phyloP scores from a whole-genome alignment of 1,140 invertebrate genomes.

The Steinernema khuongi region DNA sequence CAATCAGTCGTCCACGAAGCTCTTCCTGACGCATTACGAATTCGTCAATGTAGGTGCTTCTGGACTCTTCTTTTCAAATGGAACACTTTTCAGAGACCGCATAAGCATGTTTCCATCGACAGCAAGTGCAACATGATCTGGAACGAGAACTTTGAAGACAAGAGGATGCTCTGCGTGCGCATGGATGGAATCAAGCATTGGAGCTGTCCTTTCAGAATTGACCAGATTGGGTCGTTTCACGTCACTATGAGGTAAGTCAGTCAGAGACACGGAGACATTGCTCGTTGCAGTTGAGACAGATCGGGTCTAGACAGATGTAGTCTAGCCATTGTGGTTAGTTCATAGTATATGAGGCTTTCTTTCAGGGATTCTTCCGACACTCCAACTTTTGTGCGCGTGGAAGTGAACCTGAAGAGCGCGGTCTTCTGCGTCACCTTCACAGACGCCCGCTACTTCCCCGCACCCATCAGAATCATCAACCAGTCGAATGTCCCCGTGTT shows the following conservation, averaged over 20 bases:
- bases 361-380: constrained; percentile 68
- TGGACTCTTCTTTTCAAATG: not conserved
- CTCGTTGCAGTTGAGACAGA: constrained; percentile 6
- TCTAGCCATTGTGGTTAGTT: not conserved
- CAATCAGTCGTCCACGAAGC: constrained; percentile 74
- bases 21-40: constrained; percentile 78
- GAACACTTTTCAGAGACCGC: constrained; percentile 31
- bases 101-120: constrained; percentile 64
- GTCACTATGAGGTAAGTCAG: constrained; percentile 74
- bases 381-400: constrained; percentile 79
- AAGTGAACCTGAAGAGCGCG: constrained; percentile 80
- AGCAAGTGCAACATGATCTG: constrained; percentile 80
- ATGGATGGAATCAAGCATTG: constrained; percentile 72
- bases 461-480: constrained; percentile 91
- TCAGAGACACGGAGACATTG: constrained; percentile 18
- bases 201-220: constrained; percentile 88
- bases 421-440: constrained; percentile 85
- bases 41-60: constrained; percentile 35
- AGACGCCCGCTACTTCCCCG: constrained; percentile 82
- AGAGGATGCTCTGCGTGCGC: constrained; percentile 77
- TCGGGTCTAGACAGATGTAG: constrained; percentile 11
- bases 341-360: constrained; percentile 17
- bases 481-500: constrained; percentile 79
- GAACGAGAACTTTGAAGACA: constrained; percentile 64
- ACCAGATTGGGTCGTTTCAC: constrained; percentile 78